Evolutionary conservation across 2,888 invertebrate species (phyloP), one percentile per base, ranked within the genome.

Genomic region (Lymantria dispar): DNA sequence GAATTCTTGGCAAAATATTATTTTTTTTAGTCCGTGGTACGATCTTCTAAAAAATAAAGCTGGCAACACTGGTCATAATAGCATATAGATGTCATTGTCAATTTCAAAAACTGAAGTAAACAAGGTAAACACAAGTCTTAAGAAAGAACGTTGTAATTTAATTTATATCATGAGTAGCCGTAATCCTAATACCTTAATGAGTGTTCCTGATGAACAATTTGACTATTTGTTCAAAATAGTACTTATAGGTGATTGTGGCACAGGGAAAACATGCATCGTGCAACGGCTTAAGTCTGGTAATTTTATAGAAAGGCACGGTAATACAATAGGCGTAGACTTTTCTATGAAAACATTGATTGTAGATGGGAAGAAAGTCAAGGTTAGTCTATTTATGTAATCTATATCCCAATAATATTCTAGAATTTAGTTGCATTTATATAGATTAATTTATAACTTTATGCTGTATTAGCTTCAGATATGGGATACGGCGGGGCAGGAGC

Each of bases 281-380:
- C 98, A 98, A 87, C 94, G 98, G 68, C 96, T 99, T 86, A 98
- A 98, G 85, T 97, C 98, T 56, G 99, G 98, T 54, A 98, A 97
- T 70, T 99, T 97, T 79, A 95, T 98, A 63, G 98, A 99, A 90
- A 93, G 96, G 64, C 98, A 98, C 89, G 98, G 98, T 53, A 98
- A 97, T 80, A 99, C 99, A 44, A 99, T 99, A 78, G 98, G 98
- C 60, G 98, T 99, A 50, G 98, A 99, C 89, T 99, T 99, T 92
- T 98, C 98, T 56, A 99, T 98, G 98, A 98, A 98, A 94, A 98
- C 98, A 48, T 94, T 99, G 39, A 93, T 96, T 64, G 95, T 98
- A 44, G 98, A 98, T 83, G 97, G 96, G 47, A 98, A 98, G 87
- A 95, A 96, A 92, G 96, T 98, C 68, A 99, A 99, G 95, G 98